phyloP scores from a whole-genome alignment of 2,797 vertebrate species.

The Fistularia tabacaria region DNA sequence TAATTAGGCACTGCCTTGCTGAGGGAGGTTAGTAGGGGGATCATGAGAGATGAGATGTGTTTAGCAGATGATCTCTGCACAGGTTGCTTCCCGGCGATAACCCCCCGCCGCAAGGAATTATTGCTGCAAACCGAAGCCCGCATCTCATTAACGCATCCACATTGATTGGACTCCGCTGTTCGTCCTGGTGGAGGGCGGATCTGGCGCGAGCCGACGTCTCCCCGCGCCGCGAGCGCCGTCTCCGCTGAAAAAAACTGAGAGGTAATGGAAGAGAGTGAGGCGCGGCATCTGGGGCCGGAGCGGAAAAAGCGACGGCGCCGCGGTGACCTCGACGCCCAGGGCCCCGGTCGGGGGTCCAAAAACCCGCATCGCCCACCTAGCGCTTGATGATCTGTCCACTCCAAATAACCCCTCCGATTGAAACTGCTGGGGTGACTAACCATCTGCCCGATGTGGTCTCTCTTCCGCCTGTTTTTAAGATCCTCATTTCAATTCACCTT shows the following conservation, averaged over 20 bases:
- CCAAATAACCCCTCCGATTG: conserved; percentile 24
- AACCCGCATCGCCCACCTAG: conserved; percentile 15
- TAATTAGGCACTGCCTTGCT: conserved; percentile 54
- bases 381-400: conserved; percentile 22
- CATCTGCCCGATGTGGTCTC: conserved; percentile 9
- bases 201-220: conserved; percentile 42
- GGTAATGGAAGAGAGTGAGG: conserved; percentile 21
- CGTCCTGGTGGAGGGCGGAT: conserved; percentile 29
- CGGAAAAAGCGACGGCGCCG: conserved; percentile 15
- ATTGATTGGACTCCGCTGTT: conserved; percentile 61
- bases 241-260: conserved; percentile 6
- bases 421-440: conserved; percentile 18
- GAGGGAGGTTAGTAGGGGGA: conserved; percentile 26
- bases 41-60: conserved; percentile 58
- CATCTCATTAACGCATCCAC: conserved; percentile 73
- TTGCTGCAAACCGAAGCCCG: conserved; percentile 64
- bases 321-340: conserved; percentile 17
- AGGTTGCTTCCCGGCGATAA: conserved; percentile 42
- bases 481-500: no score
- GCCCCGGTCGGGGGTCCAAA: conserved; percentile 7
- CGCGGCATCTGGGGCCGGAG: conserved; percentile 38
- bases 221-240: conserved; percentile 28
- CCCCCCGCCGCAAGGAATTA: conserved; percentile 63
- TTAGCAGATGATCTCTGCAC: conserved; percentile 69
- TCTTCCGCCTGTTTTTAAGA: no score